A percentile compares a stretch with the other conserved stretches of the same genome.
phyloP scores from a whole-genome alignment of 2,888 invertebrate genomes.

The Trimorus sp. region DNA sequence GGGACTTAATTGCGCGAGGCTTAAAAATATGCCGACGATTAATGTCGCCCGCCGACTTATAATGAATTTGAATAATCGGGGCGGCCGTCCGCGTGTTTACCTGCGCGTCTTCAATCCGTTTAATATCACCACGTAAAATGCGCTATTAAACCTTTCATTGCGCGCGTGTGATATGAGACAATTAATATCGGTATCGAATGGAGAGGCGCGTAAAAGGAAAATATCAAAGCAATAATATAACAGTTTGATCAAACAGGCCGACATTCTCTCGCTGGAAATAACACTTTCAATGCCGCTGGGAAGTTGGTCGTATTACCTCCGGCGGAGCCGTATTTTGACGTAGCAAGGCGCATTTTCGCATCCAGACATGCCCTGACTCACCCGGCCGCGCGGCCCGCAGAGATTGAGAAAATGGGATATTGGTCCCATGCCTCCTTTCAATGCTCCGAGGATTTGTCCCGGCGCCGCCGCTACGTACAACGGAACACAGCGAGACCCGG shows the following conservation, averaged over 20 bases:
- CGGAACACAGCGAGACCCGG: conserved; percentile 66
- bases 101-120: conserved; percentile 23
- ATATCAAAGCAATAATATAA: conserved; percentile 54
- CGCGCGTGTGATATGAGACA: conserved; percentile 33
- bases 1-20: conserved; percentile 41
- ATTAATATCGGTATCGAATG: conserved; percentile 46
- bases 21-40: conserved; percentile 47
- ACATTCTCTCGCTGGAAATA: conserved; percentile 45
- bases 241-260: conserved; percentile 52
- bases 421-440: conserved; percentile 68
- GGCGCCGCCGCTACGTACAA: conserved; percentile 63
- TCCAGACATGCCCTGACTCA: conserved; percentile 57
- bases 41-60: conserved; percentile 35
- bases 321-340: conserved; percentile 70
- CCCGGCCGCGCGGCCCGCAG: conserved; percentile 53
- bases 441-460: conserved; percentile 65
- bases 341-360: conserved; percentile 54
- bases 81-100: conserved; percentile 28
- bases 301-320: conserved; percentile 70
- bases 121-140: conserved; percentile 33
- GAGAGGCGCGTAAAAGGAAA: conserved; percentile 37
- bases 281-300: conserved; percentile 54
- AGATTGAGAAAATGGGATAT: conserved; percentile 72
- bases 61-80: conserved; percentile 43
- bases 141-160: conserved; percentile 41